Base-by-base conservation (phyloP, 2,888 invertebrate species). In the Tiliacea citrago region DNA sequence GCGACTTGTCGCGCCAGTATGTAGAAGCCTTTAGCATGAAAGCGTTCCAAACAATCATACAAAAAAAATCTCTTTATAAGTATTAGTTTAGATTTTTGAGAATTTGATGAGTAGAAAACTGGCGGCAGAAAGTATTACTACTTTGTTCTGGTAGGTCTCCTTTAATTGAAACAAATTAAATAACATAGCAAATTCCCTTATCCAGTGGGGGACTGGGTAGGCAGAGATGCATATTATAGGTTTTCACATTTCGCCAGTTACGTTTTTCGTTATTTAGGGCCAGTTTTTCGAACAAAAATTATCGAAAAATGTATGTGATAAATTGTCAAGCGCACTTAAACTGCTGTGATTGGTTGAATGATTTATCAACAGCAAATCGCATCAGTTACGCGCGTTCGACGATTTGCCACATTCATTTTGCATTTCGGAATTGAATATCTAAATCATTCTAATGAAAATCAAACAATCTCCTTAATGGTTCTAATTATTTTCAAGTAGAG, bases 401-500 rank as follows among this genome's bases (percentile, higher is more conserved):
- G 10, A 18, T 29, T 55, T 18, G 18, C 24, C 24, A 57, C 35
- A 58, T 18, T 53, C 8, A 21, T 51, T 51, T 53, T 53, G n/a
- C n/a, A 53, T 53, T 53, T n/a, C 12, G n/a, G 5, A 12, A 24
- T 53, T n/a, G 5, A 21, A 35, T 5, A 60, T 35, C 21, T 35
- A 51, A 35, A 53, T 65, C 21, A 47, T 24, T 24, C 21, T 49
- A 73, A 63, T 71, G 29, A 58, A 13, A 61, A 63, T 51, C 58
- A 74, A 58, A 58, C 58, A 13, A 2, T 62, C 57, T 24, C 18
- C 67, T n/a, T n/a, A n/a, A n/a, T n/a, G n/a, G n/a, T n/a, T n/a
- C n/a, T n/a, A 55, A 65, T 65, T 65, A 70, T 61, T 76, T 65
- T 53, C 24, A 66, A 66, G 47, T 66, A 42, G 6, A 42, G 16